phyloP scores from a whole-genome alignment of 1,140 invertebrate genomes.

The Brachionus asplanchnoidis region DNA sequence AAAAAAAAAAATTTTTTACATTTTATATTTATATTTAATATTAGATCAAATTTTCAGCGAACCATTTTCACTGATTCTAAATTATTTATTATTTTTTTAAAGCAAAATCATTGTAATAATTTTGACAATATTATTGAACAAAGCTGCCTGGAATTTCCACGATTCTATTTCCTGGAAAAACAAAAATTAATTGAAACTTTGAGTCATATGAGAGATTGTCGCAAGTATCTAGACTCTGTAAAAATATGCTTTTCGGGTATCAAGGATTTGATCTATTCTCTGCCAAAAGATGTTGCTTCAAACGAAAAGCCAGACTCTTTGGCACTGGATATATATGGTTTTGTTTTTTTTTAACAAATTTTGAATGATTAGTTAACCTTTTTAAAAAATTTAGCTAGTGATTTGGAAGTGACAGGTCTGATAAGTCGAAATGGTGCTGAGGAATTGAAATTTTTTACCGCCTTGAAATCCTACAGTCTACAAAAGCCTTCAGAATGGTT shows the following conservation, averaged over 20 bases:
- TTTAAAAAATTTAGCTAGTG: conserved; percentile 48
- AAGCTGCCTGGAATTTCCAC: conserved; percentile 46
- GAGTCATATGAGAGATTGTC: conserved; percentile 52
- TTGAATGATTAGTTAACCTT: not conserved
- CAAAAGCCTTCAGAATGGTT: conserved; percentile 51
- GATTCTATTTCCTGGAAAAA: conserved; percentile 54
- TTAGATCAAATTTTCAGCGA: too few species aligned
- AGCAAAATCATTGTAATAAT: conserved; percentile 3
- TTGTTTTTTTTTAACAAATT: conserved; percentile 38
- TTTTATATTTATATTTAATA: too few species aligned
- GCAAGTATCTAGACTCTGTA: conserved; percentile 49
- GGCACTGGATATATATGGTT: conserved; percentile 51
- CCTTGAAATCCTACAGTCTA: conserved; percentile 46
- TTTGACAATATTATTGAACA: conserved; percentile 22
- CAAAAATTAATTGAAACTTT: conserved; percentile 51
- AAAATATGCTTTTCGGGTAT: conserved; percentile 54
- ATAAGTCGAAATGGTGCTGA: conserved; percentile 47
- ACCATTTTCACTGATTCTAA: not conserved
- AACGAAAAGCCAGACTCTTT: conserved; percentile 48
- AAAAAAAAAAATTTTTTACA: too few species aligned
- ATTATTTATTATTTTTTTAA: not conserved
- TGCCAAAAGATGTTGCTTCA: conserved; percentile 48
- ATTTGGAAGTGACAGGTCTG: conserved; percentile 50
- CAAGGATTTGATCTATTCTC: conserved; percentile 47
- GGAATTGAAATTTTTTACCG: conserved; percentile 48